phyloP scores from a whole-genome alignment of 2,113 vertebrate genomes.

The Gracilinanus agilis region DNA sequence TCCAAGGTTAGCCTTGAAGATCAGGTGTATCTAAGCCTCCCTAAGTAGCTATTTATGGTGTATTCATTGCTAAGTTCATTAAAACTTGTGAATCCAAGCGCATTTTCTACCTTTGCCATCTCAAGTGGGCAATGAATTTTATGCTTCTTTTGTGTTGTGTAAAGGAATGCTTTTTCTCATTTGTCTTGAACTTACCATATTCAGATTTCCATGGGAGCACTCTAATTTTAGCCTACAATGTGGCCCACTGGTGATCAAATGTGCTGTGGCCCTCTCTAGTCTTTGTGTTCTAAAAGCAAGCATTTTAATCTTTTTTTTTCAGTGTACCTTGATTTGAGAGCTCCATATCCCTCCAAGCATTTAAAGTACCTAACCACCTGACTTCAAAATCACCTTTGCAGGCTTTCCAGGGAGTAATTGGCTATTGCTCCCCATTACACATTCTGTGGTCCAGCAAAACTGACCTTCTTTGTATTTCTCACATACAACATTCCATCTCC shows the following conservation, averaged over 20 bases:
- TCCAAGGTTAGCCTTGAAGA: neutral
- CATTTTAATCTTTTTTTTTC: neutral
- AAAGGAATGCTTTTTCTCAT: neutral
- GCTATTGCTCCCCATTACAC: neutral
- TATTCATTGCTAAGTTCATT: slow-evolving; percentile 3
- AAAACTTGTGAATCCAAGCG: neutral
- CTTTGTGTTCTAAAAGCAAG: slow-evolving; percentile 3
- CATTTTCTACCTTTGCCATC: neutral
- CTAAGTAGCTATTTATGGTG: neutral
- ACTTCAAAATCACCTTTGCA: neutral
- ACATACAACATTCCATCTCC: neutral
- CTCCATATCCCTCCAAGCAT: neutral
- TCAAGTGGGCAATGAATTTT: neutral
- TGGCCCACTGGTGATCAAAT: neutral
- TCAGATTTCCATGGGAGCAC: neutral
- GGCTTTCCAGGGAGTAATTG: neutral
- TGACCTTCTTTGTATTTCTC: neutral
- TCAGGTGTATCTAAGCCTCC: neutral
- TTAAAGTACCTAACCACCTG: neutral
- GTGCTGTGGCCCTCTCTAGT: neutral
- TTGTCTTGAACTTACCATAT: neutral
- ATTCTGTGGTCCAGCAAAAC: neutral
- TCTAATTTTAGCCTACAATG: neutral
- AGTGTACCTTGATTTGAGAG: neutral
- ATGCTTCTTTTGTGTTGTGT: neutral